phyloP scores from a whole-genome alignment of 2,113 vertebrate genomes.

The Geothlypis trichas region DNA sequence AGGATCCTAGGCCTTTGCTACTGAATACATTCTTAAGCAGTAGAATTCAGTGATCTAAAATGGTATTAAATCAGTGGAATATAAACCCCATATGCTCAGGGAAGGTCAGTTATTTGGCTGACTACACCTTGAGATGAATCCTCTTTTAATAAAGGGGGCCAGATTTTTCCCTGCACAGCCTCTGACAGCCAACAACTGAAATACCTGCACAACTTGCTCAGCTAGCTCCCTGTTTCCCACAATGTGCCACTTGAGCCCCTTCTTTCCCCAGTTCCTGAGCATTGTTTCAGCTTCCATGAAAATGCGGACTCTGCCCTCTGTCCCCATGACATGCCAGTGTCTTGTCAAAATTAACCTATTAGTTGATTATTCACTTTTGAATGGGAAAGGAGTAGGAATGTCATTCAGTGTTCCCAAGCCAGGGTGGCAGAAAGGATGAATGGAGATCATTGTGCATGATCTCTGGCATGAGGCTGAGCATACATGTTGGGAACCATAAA shows the following conservation, averaged over 20 bases:
- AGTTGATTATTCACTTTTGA: constrained; percentile 33
- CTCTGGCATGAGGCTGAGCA: background rate
- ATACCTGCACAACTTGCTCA: background rate
- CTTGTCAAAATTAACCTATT: constrained; percentile 46
- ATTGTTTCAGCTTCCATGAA: background rate
- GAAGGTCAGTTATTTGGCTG: background rate
- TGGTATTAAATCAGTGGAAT: background rate
- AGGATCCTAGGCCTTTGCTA: background rate
- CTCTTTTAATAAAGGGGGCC: background rate
- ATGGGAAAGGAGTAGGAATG: background rate
- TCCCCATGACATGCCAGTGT: constrained; percentile 17
- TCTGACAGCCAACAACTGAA: background rate
- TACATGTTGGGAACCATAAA: background rate
- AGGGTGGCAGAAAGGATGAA: constrained; percentile 24
- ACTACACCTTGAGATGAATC: background rate
- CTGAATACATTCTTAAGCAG: background rate
- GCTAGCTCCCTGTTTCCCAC: background rate
- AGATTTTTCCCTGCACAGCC: background rate
- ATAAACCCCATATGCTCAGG: background rate
- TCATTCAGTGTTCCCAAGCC: background rate
- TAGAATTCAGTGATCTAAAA: background rate
- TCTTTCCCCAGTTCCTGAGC: background rate
- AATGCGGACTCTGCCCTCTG: background rate
- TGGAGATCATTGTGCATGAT: background rate
- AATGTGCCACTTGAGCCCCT: background rate